A percentile compares a stretch with the other conserved stretches of the same genome.
Conservation (phyloP, 2,888 invertebrate species). For the Microctonus hyperodae region DNA sequence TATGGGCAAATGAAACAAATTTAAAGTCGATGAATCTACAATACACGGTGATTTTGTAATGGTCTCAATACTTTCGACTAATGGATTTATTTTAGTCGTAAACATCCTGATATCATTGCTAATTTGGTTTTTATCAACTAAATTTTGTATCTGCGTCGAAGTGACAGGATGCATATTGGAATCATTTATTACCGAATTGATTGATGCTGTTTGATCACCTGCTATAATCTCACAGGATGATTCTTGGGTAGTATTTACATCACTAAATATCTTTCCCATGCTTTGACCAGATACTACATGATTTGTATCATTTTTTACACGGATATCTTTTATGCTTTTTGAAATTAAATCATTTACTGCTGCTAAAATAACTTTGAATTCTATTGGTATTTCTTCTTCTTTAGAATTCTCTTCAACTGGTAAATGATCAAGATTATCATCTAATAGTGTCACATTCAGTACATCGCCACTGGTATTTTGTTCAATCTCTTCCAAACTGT, state of each 20-base stretch:
- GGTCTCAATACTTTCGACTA: conserved; percentile 32
- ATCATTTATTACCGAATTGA: conserved; percentile 32
- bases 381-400: conserved; percentile 32
- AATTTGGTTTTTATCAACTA: conserved; percentile 40
- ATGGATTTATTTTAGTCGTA: conserved; percentile 37
- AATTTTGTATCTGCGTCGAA: conserved; percentile 22
- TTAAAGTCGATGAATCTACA: background rate
- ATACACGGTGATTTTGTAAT: conserved; percentile 26
- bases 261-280: background rate
- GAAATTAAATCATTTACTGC: conserved; percentile 45
- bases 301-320: background rate
- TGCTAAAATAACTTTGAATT: conserved; percentile 40
- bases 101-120: conserved; percentile 38
- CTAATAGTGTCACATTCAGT: conserved; percentile 51
- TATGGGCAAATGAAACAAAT: background rate
- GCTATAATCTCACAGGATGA: background rate
- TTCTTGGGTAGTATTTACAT: background rate
- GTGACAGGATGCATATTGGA: conserved; percentile 28
- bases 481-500: conserved; percentile 50
- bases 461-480: conserved; percentile 57
- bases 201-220: conserved; percentile 21
- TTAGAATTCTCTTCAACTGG: conserved; percentile 38
- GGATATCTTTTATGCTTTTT: conserved; percentile 12
- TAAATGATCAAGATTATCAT: conserved; percentile 44
- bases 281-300: background rate